phyloP scores from a whole-genome alignment of 2,888 invertebrate genomes.

The Oxycera nigricornis region DNA sequence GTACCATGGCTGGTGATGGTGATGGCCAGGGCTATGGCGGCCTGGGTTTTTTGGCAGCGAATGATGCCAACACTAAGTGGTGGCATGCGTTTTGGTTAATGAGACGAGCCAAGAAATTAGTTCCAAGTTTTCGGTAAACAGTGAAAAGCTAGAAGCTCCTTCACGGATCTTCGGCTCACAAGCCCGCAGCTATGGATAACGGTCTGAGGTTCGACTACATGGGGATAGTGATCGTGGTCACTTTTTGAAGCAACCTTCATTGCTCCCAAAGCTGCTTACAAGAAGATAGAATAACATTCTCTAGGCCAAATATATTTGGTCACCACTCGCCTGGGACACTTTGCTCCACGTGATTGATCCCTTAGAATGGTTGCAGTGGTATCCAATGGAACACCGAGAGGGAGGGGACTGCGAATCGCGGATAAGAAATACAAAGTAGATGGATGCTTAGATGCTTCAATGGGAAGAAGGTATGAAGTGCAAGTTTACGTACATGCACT shows the following conservation, averaged over 20 bases:
- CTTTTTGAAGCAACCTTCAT: neutral
- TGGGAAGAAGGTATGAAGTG: constrained; percentile 21
- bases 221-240: neutral
- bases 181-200: neutral
- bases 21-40: constrained; percentile 17
- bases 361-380: neutral
- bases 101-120: constrained; percentile 40
- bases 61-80: constrained; percentile 30
- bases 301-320: neutral
- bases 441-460: constrained; percentile 22
- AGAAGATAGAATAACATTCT: too few relatives aligned
- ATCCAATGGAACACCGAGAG: neutral
- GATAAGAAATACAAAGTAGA: neutral
- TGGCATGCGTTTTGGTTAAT: constrained; percentile 39
- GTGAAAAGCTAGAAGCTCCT: constrained; percentile 10
- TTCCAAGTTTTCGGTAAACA: constrained; percentile 32
- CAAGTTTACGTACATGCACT: constrained; percentile 36
- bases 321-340: neutral
- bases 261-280: neutral
- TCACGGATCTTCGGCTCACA: neutral
- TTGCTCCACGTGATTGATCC: neutral
- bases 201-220: neutral
- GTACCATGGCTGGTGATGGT: too few relatives aligned
- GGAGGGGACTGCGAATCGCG: neutral
- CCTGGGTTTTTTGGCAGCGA: constrained; percentile 30